Base-by-base conservation (phyloP, 2,797 vertebrate genomes). In the Chaetophractus vellerosus region DNA sequence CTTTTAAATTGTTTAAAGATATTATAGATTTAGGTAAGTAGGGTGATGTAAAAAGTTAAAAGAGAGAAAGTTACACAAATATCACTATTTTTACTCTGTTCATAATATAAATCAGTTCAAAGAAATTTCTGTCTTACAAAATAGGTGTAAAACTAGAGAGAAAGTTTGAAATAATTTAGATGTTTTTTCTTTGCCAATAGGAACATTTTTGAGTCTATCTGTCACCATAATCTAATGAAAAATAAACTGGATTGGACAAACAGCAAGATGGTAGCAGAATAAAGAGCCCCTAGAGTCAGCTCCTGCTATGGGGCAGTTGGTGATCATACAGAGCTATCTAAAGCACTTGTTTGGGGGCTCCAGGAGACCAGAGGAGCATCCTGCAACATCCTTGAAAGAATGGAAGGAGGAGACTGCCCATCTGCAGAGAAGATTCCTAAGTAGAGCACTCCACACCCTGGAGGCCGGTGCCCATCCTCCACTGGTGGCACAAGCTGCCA, bases 1-100 rank as follows among this genome's bases (percentile, higher is more conserved):
- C 33, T 68, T 95, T 71, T 21, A 75, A 75, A 26, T 78, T 92
- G 89, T 61, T 91, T 83, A 75, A 89, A 66, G 10, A 72, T 80
- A 50, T 33, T 71, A 6, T 66, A 9, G 19, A 91, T 90, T 93
- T 88, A 50, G 24, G 14, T 75, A 88, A 83, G 18, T 59, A 61
- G 24, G 4, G 6, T 90, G n/a, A 88, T 66, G 85, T n/a, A 41
- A 94, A 78, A 79, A 41, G 11, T 55, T 48, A 41, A 52, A 86
- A 93, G 59, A 74, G 90, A 93, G 74, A 78, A 45, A 71, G 18
- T 3, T 80, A 78, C 1, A 82, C 28, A 90, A 79, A 84, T 90
- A 76, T 59, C 82, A 63, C 76, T 78, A 45, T 63, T 38, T 92
- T 85, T 93, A 71, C 11, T 82, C 1, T 5, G 2, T 86, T 87